Base-by-base conservation (phyloP, 2,888 invertebrate species). In the Drosophila monieri region DNA sequence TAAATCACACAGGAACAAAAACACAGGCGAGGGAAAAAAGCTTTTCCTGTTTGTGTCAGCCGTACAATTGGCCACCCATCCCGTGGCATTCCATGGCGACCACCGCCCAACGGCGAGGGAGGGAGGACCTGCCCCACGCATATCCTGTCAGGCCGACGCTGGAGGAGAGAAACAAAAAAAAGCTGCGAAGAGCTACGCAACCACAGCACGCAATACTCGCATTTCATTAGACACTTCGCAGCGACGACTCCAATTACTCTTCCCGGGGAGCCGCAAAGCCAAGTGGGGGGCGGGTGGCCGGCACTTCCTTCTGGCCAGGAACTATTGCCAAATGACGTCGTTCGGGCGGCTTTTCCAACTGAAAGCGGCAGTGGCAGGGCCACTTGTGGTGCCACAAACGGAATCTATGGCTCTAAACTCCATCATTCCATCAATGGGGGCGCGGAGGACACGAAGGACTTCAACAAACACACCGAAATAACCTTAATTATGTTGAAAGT, bases 171-270 rank as follows among this genome's bases (percentile, higher is more conserved):
- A 59, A 43, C 25, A 35, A 18, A 39, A 41, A 39, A 51, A 27
- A 52, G 51, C 52, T 27, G 32, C 65, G 65, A 62, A 73, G 81
- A 71, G 73, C 79, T 77, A 83, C 85, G 83, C 77, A 85, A 83
- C 88, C 84, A 79, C 88, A 88, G 58, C 88, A 85, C 84, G 84
- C 84, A 85, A 88, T 83, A 75, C 80, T 88, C 88, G 86, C 88
- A 88, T 88, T 85, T 85, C 84, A 85, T 88, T 88, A 85, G 88
- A 84, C 88, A 84, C 84, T 88, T 84, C 79, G 86, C 74, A 85
- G 69, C 85, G 88, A 85, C 88, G 88, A 88, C 76, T 85, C 74
- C 88, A 79, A 81, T 81, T 87, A 87, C 85, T 81, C 87, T 87
- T 76, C 64, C 51, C 47, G 60, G 46, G 32, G 59, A 48, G 55